Conservation (phyloP, 2,797 vertebrate species). For the Ctenosaura bakeri region DNA sequence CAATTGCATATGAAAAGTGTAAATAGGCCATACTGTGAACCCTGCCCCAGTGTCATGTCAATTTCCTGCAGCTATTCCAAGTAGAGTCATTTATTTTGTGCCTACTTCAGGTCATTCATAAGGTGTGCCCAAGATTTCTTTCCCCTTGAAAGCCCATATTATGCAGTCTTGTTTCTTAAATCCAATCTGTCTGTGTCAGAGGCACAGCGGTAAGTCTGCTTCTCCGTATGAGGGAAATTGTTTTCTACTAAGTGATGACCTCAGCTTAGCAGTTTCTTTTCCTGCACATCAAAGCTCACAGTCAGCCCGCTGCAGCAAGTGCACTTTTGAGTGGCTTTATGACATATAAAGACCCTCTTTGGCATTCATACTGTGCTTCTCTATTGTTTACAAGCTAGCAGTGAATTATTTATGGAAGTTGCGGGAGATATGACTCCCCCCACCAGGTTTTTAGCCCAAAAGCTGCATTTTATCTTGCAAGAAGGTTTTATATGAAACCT, state of each 20-base stretch:
- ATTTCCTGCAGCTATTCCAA: slow-evolving; percentile 60
- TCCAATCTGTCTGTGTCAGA: slow-evolving; percentile 80
- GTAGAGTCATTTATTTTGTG: slow-evolving; percentile 65
- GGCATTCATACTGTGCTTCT: slow-evolving; percentile 80
- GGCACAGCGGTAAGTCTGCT: slow-evolving; percentile 80
- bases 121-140: slow-evolving; percentile 68
- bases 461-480: slow-evolving; percentile 74
- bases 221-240: slow-evolving; percentile 84
- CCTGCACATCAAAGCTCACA: slow-evolving; percentile 83
- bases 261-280: slow-evolving; percentile 84
- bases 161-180: slow-evolving; percentile 73
- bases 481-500: slow-evolving; percentile 74
- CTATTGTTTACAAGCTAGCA: slow-evolving; percentile 81
- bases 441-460: slow-evolving; percentile 62
- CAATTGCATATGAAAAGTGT: slow-evolving; percentile 63
- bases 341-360: slow-evolving; percentile 81
- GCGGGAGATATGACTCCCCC: slow-evolving; percentile 60
- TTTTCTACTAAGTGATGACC: slow-evolving; percentile 86
- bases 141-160: slow-evolving; percentile 67
- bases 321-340: slow-evolving; percentile 82
- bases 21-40: slow-evolving; percentile 54
- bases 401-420: slow-evolving; percentile 83
- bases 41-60: slow-evolving; percentile 47
- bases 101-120: slow-evolving; percentile 69
- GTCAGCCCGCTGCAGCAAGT: slow-evolving; percentile 80